Conservation (phyloP, 2,113 vertebrate species). For the Eurystomus gularis region DNA sequence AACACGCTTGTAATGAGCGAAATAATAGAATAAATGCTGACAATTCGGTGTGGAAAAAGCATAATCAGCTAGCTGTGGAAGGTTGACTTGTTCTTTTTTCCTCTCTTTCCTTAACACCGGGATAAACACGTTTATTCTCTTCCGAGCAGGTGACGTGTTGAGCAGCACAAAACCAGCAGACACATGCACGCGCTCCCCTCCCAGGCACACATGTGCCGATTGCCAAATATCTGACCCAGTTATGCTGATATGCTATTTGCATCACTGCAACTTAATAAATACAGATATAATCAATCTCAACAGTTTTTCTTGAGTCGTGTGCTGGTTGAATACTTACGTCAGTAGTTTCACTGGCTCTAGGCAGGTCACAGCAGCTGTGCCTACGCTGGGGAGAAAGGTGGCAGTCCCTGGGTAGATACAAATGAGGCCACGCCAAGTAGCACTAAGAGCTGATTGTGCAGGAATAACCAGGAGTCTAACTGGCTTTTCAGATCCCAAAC, state of each 20-base stretch:
- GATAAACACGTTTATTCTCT: conserved; percentile 3
- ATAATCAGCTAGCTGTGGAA: not conserved
- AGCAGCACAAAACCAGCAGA: not conserved
- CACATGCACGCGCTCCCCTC: not conserved
- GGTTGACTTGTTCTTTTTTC: not conserved
- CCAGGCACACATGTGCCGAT: conserved; percentile 8
- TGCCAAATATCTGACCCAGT: conserved; percentile 54
- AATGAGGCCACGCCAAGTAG: not conserved
- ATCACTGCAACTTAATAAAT: not conserved
- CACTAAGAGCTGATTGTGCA: not conserved
- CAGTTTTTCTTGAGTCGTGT: not conserved
- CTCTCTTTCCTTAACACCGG: not conserved
- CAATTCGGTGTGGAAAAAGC: conserved; percentile 21
- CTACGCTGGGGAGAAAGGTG: not conserved
- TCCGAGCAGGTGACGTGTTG: conserved; percentile 36
- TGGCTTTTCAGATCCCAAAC: not conserved
- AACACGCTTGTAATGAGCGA: conserved; percentile 5
- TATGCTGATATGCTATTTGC: not conserved
- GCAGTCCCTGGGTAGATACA: not conserved
- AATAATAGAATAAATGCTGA: conserved; percentile 49
- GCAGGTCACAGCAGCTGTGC: not conserved
- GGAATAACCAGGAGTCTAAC: not conserved
- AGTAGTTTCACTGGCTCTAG: not conserved
- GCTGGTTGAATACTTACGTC: not conserved
- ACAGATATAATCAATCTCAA: not conserved